Evolutionary conservation across 2,797 vertebrate species (phyloP).

Genomic region (Megalops cyprinoides): DNA sequence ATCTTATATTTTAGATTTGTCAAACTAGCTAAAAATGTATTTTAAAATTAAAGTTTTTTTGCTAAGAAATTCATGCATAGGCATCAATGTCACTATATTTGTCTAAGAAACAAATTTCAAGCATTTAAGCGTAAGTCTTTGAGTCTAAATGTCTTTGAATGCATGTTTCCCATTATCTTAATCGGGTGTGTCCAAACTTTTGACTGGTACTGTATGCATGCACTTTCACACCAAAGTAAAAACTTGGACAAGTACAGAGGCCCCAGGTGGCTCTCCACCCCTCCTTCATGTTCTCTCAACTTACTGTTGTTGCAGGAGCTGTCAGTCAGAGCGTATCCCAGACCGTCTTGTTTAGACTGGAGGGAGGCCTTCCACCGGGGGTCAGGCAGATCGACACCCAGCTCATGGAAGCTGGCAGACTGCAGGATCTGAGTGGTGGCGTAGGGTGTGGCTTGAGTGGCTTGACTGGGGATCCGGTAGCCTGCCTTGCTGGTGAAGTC

Average conservation of each 20-base stretch:
- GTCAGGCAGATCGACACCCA: constrained; percentile 93
- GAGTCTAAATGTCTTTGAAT: too few species aligned
- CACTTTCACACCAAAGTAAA: background rate
- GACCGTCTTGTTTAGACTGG: constrained; percentile 90
- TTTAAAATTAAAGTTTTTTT: too few species aligned
- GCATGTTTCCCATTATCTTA: too few species aligned
- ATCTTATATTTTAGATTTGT: too few species aligned
- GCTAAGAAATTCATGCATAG: too few species aligned
- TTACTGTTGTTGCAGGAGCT: constrained; percentile 89
- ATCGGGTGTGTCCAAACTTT: too few species aligned
- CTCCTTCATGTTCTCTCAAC: background rate
- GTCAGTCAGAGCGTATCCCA: constrained; percentile 92
- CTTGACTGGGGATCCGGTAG: constrained; percentile 90
- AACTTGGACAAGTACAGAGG: background rate
- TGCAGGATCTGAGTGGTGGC: constrained; percentile 97
- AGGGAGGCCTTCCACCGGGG: constrained; percentile 95
- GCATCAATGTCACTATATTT: too few species aligned
- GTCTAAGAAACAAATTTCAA: too few species aligned
- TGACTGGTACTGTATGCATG: too few species aligned
- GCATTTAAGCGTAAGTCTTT: too few species aligned
- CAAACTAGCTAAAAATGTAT: too few species aligned
- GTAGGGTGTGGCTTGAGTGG: constrained; percentile 89
- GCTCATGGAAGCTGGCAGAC: constrained; percentile 95
- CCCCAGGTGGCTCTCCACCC: background rate
- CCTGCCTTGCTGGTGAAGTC: constrained; percentile 95